A percentile compares a stretch with the other conserved stretches of the same genome.
Conservation (phyloP, 2,888 invertebrate species). For the Actias luna region DNA sequence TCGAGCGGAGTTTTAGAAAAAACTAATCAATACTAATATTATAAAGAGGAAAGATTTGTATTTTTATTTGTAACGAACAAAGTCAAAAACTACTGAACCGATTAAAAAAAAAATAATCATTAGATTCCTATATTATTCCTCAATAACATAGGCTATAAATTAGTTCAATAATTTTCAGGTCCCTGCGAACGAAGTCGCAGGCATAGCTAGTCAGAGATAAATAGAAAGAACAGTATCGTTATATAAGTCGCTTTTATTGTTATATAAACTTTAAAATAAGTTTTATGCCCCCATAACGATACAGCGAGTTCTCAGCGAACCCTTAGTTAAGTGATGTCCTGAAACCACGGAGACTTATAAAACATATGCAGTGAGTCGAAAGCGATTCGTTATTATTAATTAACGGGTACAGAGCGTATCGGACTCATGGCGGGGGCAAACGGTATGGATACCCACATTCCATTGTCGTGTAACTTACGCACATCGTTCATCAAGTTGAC, state of each 20-base stretch:
- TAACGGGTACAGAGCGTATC: constrained; percentile 62
- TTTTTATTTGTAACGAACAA: no score
- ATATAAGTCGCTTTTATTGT: constrained; percentile 1
- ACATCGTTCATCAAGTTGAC: constrained; percentile 79
- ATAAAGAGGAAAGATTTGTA: no score
- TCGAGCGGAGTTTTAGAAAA: no score
- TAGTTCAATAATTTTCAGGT: no score
- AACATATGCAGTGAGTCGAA: constrained; percentile 38
- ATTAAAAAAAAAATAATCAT: no score
- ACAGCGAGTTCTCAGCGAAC: background rate
- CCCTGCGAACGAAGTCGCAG: no score
- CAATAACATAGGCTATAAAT: no score
- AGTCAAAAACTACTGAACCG: no score
- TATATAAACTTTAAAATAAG: background rate
- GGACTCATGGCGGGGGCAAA: constrained; percentile 54
- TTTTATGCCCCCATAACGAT: background rate
- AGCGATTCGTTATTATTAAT: constrained; percentile 71
- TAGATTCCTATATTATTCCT: no score
- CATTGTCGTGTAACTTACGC: constrained; percentile 79
- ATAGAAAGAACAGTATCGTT: no score
- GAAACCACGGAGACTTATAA: constrained; percentile 16
- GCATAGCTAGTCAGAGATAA: no score
- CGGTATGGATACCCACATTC: constrained; percentile 72
- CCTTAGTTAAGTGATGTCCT: background rate
- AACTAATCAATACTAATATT: no score